phyloP scores from a whole-genome alignment of 2,797 vertebrate genomes.

The Thalassophryne amazonica region DNA sequence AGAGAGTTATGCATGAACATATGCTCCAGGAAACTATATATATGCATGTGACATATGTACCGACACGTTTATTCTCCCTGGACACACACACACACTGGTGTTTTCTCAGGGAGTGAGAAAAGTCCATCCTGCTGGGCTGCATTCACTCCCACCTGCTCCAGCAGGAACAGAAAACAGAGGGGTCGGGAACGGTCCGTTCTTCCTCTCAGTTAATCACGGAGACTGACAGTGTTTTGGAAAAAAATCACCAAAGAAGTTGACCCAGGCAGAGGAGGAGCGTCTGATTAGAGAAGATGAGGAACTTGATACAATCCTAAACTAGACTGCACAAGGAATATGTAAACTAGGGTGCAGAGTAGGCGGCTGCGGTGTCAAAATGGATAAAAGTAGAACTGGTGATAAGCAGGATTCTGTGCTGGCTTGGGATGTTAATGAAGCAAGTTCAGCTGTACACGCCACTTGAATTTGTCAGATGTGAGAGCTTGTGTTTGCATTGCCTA shows the following conservation, averaged over 20 bases:
- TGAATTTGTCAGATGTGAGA: background rate
- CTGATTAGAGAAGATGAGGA: conserved; percentile 31
- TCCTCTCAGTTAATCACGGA: conserved; percentile 48
- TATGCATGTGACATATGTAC: conserved; percentile 12
- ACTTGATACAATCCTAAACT: conserved; percentile 13
- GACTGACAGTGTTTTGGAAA: conserved; percentile 39
- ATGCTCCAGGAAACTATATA: conserved; percentile 54
- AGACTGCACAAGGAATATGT: conserved; percentile 14
- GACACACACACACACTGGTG: background rate
- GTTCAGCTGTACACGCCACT: background rate
- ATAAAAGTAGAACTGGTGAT: conserved; percentile 31
- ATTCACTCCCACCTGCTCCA: conserved; percentile 52
- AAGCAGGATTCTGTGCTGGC: conserved; percentile 17
- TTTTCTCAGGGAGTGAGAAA: conserved; percentile 51
- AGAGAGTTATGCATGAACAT: conserved; percentile 68
- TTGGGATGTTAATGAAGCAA: conserved; percentile 9
- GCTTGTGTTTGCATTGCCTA: background rate
- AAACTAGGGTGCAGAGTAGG: conserved; percentile 27
- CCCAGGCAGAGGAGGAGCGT: conserved; percentile 15
- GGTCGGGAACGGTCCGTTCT: conserved; percentile 49
- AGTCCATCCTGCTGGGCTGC: conserved; percentile 47
- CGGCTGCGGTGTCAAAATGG: conserved; percentile 19
- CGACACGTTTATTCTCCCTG: conserved; percentile 7
- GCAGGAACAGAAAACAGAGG: conserved; percentile 47
- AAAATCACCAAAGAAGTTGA: conserved; percentile 29